These are phyloP conservation scores for rabbit (Oryctolagus cuniculus) DNA, from an alignment of 2,113 vertebrate species.

Conservation along the genomic window mOryCun1.1 NC_091433.1:190343001-190343500, in stretches of 20 bases:
- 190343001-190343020: not conserved
- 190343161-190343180: not conserved
- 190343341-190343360: not conserved
- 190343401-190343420: too few relatives aligned
- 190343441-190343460: not conserved
- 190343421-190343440: not conserved
- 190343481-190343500: not conserved
- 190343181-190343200: not conserved
- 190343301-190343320: not conserved
- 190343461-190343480: not conserved
- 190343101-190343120: not conserved
- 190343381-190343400: not conserved
- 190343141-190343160: not conserved
- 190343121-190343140: not conserved
- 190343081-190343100: not conserved
- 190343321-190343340: too few relatives aligned
- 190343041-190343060: not conserved
- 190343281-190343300: not conserved
- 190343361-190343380: not conserved
- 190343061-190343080: not conserved
- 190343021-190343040: not conserved
- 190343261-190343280: not conserved
- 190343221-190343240: not conserved
- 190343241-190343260: not conserved
- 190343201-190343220: not conserved